phyloP scores from a whole-genome alignment of 2,888 invertebrate species.

The Liodrosophila aerea region DNA sequence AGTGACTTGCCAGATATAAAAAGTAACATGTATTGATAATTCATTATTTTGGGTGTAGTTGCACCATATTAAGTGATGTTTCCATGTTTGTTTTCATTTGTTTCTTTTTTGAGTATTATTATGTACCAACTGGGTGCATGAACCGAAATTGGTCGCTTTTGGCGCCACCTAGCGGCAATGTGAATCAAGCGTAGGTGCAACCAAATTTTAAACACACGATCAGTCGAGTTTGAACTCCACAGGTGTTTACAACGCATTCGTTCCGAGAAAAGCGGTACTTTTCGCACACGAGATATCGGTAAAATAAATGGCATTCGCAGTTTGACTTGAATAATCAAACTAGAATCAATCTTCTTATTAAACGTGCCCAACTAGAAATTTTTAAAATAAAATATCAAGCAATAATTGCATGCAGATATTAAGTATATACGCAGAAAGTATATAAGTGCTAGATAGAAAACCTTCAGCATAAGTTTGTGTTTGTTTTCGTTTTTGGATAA shows the following conservation, averaged over 20 bases:
- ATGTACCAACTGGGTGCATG: too few relatives aligned
- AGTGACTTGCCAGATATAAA: too few relatives aligned
- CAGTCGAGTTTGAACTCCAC: slow-evolving; percentile 72
- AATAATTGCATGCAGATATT: slow-evolving; percentile 25
- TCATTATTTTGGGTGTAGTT: too few relatives aligned
- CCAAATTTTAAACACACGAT: too few relatives aligned
- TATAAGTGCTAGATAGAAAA: slow-evolving; percentile 39
- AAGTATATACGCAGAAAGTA: slow-evolving; percentile 14
- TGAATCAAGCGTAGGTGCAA: too few relatives aligned
- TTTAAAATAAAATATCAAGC: not conserved
- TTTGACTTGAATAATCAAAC: slow-evolving; percentile 24
- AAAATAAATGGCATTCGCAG: slow-evolving; percentile 31
- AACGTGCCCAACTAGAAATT: slow-evolving; percentile 34
- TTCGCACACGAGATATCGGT: slow-evolving; percentile 53
- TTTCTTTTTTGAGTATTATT: too few relatives aligned
- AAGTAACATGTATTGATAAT: too few relatives aligned
- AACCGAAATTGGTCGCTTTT: too few relatives aligned
- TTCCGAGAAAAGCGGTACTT: slow-evolving; percentile 40
- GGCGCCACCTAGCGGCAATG: too few relatives aligned
- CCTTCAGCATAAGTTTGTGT: slow-evolving; percentile 50
- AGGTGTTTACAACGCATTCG: slow-evolving; percentile 64
- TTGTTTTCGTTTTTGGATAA: slow-evolving; percentile 53
- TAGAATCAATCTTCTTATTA: slow-evolving; percentile 11
- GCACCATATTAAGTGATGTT: too few relatives aligned
- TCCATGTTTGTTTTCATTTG: too few relatives aligned